phyloP scores from a whole-genome alignment of 2,113 vertebrate genomes.

The Brachionichthys hirsutus region DNA sequence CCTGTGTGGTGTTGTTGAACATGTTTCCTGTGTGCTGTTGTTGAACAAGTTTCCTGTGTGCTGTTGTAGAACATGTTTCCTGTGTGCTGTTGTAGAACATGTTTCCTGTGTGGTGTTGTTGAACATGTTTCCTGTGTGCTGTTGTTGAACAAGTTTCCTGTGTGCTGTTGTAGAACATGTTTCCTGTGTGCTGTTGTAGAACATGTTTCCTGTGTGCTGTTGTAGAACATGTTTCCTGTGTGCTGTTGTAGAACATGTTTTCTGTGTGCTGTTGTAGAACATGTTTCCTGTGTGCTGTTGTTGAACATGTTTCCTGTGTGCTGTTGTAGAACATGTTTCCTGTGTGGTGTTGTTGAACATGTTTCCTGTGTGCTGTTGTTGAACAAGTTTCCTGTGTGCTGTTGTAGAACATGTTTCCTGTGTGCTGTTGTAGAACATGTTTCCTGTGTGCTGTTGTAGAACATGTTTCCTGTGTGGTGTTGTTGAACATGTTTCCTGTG shows the following conservation, averaged over 20 bases:
- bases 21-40: constrained; percentile 26
- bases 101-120: too few species aligned
- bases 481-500: constrained; percentile 23
- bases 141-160: too few species aligned
- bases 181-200: constrained; percentile 25
- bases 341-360: constrained; percentile 12
- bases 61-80: constrained; percentile 17
- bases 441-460: constrained; percentile 23
- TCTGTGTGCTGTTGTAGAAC: constrained; percentile 4
- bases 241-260: too few species aligned
- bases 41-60: too few species aligned
- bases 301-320: too few species aligned
- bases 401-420: constrained; percentile 21
- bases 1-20: constrained; percentile 5
- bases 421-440: constrained; percentile 18
- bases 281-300: constrained; percentile 26
- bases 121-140: constrained; percentile 24
- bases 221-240: constrained; percentile 23
- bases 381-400: too few species aligned
- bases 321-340: constrained; percentile 17
- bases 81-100: constrained; percentile 17
- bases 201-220: too few species aligned
- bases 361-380: constrained; percentile 30
- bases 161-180: constrained; percentile 11
- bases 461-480: too few species aligned